Conservation (phyloP, 2,797 vertebrate species). For the Labeo calbasu region DNA sequence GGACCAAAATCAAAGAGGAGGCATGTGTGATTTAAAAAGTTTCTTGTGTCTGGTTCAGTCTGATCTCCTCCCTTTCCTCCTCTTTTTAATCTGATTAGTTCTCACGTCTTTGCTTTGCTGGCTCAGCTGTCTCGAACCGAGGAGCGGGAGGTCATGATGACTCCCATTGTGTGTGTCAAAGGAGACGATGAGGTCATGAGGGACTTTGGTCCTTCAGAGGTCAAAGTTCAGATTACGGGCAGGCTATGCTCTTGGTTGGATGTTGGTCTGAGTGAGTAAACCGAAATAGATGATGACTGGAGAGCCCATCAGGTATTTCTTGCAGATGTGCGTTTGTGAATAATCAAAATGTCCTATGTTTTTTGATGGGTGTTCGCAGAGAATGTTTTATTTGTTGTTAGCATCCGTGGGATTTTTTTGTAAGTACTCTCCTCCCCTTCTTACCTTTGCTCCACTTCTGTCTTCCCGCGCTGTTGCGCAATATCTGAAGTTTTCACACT, state of each 20-base stretch:
- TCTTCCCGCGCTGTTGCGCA: constrained; percentile 20
- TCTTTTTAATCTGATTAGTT: constrained; percentile 54
- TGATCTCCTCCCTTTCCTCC: constrained; percentile 12
- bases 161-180: constrained; percentile 42
- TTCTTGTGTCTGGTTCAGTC: constrained; percentile 17
- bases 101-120: constrained; percentile 42
- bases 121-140: constrained; percentile 43
- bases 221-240: constrained; percentile 55
- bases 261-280: constrained; percentile 10
- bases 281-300: neutral
- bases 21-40: neutral
- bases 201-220: constrained; percentile 44
- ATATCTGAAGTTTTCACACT: constrained; percentile 11
- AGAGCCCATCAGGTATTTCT: neutral
- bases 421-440: neutral
- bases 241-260: constrained; percentile 27
- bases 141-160: constrained; percentile 32
- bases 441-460: constrained; percentile 42
- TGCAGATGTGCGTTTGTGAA: neutral
- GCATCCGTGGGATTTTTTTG: neutral
- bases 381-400: neutral
- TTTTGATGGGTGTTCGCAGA: neutral
- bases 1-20: neutral
- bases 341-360: neutral
- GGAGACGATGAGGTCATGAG: constrained; percentile 38